Base-by-base conservation (phyloP, 1,140 invertebrate genomes). In the Achroia grisella region DNA sequence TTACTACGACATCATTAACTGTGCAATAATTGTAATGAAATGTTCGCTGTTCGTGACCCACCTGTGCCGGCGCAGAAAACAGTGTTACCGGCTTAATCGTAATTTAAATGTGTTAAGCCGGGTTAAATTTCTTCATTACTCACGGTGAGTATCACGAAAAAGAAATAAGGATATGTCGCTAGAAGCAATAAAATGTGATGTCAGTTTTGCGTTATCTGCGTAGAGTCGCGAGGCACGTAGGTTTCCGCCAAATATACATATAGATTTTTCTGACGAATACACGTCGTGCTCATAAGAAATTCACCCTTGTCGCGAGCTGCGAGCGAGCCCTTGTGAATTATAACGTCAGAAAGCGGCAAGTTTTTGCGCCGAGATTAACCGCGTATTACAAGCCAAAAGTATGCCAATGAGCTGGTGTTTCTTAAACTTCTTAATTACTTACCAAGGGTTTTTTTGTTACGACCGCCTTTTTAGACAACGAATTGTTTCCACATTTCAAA, bases 311-410 rank as follows among this genome's bases (percentile, higher is more conserved):
- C 61, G 59, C 51, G 61, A 55, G 62, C 67, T 49, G 36, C 33
- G 49, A 62, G 57, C 59, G 64, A 49, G 52, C 49, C 47, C 56
- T 64, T 43, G 67, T 72, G 71, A 78, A 77, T 81, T 75, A 78
- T 72, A 68, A 73, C 74, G 67, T 73, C 65, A 65, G 52, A 66
- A 65, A 62, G 62, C 51, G 59, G 43, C 53, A 74, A 71, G 56
- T 77, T 81, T 78, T 77, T 71, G 63, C 59, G 60, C 59, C 52
- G 53, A 76, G 69, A 77, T 77, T 77, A 81, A 75, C 69, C 73
- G 69, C 65, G 67, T 78, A 69, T 76, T 78, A 81, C 66, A 69
- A 76, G 66, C 58, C 48, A 52, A 67, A 74, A 79, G 75, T 74
- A 74, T 76, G 69, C 66, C 69, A 69, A 76, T 79, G 72, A 76